Evolutionary conservation across 2,113 vertebrate species (phyloP).

Genomic region (Pedetes capensis): DNA sequence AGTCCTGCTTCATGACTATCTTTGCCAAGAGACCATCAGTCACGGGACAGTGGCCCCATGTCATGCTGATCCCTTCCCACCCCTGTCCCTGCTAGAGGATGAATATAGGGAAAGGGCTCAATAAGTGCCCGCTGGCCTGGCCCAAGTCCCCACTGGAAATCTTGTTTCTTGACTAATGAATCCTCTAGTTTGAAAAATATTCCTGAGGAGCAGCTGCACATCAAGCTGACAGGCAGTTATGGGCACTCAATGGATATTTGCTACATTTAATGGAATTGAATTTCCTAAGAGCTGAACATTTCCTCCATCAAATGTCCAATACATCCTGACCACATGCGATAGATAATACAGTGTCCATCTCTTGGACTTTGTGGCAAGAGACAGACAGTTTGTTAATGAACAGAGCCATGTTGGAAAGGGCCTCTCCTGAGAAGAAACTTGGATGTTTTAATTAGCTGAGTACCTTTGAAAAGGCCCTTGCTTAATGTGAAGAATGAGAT

Average conservation of each 20-base stretch:
- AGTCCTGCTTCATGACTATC: fast-evolving
- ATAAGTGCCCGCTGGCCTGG: neutral
- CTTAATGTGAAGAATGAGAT: neutral
- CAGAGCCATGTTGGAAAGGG: fast-evolving
- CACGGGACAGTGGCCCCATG: fast-evolving
- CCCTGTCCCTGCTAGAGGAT: neutral
- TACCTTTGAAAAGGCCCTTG: neutral
- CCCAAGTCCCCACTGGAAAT: neutral
- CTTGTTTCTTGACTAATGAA: neutral
- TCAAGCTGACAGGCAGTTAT: neutral
- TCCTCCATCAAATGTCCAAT: neutral
- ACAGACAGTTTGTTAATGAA: neutral
- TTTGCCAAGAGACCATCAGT: neutral
- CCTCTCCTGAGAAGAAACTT: neutral
- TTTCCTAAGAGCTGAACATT: slow-evolving; percentile 35
- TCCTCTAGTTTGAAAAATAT: neutral
- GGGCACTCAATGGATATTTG: neutral
- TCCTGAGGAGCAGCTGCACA: neutral
- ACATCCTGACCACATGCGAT: neutral
- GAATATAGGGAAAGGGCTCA: fast-evolving
- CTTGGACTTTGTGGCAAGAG: neutral
- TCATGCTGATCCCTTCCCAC: neutral
- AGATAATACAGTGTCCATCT: neutral
- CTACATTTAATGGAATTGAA: slow-evolving; percentile 45
- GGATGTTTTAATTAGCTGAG: neutral